A percentile compares a stretch with the other conserved stretches of the same genome.
phyloP scores from a whole-genome alignment of 1,140 invertebrate genomes.

The Brachionus rotundiformis region DNA sequence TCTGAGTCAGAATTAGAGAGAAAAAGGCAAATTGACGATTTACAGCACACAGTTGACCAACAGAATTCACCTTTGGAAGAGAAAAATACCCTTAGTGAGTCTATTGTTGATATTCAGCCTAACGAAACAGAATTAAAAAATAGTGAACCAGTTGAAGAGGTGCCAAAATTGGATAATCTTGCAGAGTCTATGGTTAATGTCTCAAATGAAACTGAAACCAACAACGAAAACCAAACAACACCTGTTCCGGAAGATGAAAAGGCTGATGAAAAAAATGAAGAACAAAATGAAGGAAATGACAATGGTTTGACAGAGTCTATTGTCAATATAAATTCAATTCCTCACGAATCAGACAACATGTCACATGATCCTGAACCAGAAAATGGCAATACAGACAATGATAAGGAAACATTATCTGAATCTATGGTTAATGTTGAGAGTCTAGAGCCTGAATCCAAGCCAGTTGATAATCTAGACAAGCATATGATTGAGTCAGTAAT shows the following conservation, averaged over 20 bases:
- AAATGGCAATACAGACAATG: neutral
- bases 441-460: neutral
- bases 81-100: neutral
- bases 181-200: neutral
- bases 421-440: neutral
- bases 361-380: neutral
- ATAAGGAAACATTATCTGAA: constrained; percentile 3
- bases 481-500: neutral
- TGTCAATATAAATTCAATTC: neutral
- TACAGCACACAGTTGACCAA: neutral
- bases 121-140: neutral
- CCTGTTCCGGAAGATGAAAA: neutral
- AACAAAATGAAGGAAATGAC: constrained; percentile 26
- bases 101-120: neutral
- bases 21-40: neutral
- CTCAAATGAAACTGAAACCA: neutral
- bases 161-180: neutral
- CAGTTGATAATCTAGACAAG: neutral
- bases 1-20: neutral
- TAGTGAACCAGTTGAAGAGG: neutral
- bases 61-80: neutral
- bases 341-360: neutral
- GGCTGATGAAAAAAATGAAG: neutral
- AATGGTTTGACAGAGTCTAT: constrained; percentile 8
- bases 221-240: neutral